phyloP scores from a whole-genome alignment of 1,140 invertebrate genomes.

The Charaxes varanes region DNA sequence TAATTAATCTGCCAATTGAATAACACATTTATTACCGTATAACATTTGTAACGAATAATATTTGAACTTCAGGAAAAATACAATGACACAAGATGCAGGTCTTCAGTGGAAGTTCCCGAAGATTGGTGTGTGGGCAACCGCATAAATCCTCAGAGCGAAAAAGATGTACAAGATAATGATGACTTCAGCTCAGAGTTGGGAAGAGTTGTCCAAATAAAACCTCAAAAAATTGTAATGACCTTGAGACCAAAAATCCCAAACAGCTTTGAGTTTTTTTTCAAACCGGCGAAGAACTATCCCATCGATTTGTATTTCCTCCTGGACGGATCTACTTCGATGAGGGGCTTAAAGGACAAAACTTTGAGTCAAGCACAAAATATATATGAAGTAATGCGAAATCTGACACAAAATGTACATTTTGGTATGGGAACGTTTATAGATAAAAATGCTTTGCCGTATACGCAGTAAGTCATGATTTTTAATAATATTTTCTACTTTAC shows the following conservation, averaged over 20 bases:
- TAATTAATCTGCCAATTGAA: no score
- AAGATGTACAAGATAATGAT: constrained; percentile 2
- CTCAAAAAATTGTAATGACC: constrained; percentile 38
- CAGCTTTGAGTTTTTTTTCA: constrained; percentile 59
- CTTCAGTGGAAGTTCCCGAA: constrained; percentile 1
- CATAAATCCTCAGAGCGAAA: constrained; percentile 22
- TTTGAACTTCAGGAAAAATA: constrained; percentile 31
- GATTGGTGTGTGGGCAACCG: constrained; percentile 28
- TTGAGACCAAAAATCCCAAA: constrained; percentile 36
- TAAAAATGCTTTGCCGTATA: constrained; percentile 89
- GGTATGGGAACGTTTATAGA: constrained; percentile 94
- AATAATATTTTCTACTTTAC: not conserved
- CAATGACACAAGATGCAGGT: constrained; percentile 28
- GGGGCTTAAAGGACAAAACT: constrained; percentile 77
- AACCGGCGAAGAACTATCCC: constrained; percentile 85
- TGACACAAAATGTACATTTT: constrained; percentile 87
- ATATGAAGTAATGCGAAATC: constrained; percentile 80
- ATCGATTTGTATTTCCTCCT: constrained; percentile 93
- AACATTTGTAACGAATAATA: not conserved
- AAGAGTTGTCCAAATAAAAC: constrained; percentile 48
- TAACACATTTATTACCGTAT: no score
- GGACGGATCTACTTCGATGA: constrained; percentile 90
- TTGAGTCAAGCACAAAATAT: constrained; percentile 79
- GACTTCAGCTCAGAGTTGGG: constrained; percentile 29
- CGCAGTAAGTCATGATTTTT: constrained; percentile 67